Conservation (phyloP, 30 jellyfish, hydroid and myxozoan genomes). For the Cassiopea xamachana region DNA sequence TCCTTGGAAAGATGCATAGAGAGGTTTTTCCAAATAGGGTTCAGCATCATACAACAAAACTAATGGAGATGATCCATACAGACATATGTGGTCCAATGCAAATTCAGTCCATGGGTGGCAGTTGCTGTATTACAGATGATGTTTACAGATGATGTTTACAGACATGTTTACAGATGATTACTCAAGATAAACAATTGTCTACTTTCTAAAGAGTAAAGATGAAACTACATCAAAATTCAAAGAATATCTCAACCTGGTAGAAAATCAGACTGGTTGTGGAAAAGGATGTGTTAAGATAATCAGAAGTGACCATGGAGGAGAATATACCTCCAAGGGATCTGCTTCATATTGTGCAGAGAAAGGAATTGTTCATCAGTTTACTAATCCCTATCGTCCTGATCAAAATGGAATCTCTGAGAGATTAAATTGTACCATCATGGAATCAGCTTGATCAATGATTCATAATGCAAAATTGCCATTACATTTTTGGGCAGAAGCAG, state of each 20-base stretch:
- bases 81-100: constrained; percentile 82
- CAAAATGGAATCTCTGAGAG: constrained; percentile 65
- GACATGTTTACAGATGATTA: constrained; percentile 64
- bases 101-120: constrained; percentile 63
- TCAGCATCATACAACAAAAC: constrained; percentile 38
- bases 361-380: constrained; percentile 29
- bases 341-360: too few species aligned
- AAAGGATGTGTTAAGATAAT: background rate
- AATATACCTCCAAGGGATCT: too few species aligned
- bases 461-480: constrained; percentile 44
- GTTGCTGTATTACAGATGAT: constrained; percentile 4
- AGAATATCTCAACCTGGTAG: constrained; percentile 49
- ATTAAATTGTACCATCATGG: constrained; percentile 30
- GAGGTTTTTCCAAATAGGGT: constrained; percentile 35
- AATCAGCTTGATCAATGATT: constrained; percentile 39
- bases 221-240: constrained; percentile 45
- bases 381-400: constrained; percentile 41
- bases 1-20: constrained; percentile 59
- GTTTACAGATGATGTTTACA: too few species aligned
- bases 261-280: constrained; percentile 44
- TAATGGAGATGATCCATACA: constrained; percentile 61
- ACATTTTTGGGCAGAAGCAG: constrained; percentile 73
- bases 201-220: constrained; percentile 54
- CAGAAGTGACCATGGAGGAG: too few species aligned
- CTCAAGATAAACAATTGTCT: constrained; percentile 57